phyloP scores from a whole-genome alignment of 2,113 vertebrate genomes.

The human region GRCh38 chr9:28031501-28032000 shows the following conservation, averaged over 20 bases:
- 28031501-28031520: not conserved
- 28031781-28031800: not conserved
- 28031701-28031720: not conserved
- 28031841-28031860: constrained; percentile 56
- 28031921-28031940: not conserved
- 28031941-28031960: not conserved
- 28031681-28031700: not conserved
- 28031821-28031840: constrained; percentile 15
- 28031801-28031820: constrained; percentile 55
- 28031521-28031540: not conserved
- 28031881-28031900: constrained; percentile 39
- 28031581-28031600: not conserved
- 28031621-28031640: not conserved
- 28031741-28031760: not conserved
- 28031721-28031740: not conserved
- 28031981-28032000: constrained; percentile 55
- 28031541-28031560: not conserved
- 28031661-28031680: no score
- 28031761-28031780: not conserved
- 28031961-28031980: constrained; percentile 57
- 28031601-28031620: not conserved
- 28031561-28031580: not conserved
- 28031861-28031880: constrained; percentile 37
- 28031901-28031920: constrained; percentile 25
- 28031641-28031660: not conserved